Percentiles rank a stretch among this genome's conserved stretches.
phyloP scores from a whole-genome alignment of 2,797 vertebrate species.

The Nannoperca obscura region DNA sequence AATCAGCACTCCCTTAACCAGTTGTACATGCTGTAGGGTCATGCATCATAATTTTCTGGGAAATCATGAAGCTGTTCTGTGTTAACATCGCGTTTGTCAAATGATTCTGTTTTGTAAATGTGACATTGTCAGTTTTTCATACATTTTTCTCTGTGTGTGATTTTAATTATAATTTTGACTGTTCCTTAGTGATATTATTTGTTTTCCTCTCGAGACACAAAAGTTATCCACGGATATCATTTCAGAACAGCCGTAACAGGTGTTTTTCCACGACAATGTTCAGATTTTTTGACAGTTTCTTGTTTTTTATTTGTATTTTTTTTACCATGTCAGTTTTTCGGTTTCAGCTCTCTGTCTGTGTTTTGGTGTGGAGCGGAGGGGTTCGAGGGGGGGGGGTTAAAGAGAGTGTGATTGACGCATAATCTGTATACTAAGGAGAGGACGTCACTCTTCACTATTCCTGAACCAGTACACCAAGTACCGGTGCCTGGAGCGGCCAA shows the following conservation, averaged over 20 bases:
- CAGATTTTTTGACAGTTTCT: too few species aligned
- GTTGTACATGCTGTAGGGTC: slow-evolving; percentile 70
- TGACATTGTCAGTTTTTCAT: slow-evolving; percentile 25
- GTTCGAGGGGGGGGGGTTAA: too few species aligned
- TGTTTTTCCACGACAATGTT: too few species aligned
- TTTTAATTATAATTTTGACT: slow-evolving; percentile 35
- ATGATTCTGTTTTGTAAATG: slow-evolving; percentile 12
- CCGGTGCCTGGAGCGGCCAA: too few species aligned
- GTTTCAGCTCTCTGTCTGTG: too few species aligned
- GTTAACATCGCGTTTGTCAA: background rate
- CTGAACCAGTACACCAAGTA: too few species aligned
- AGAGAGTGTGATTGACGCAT: too few species aligned
- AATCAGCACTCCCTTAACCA: slow-evolving; percentile 42
- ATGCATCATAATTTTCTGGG: slow-evolving; percentile 71
- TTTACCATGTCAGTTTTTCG: too few species aligned
- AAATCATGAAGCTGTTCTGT: background rate
- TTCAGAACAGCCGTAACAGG: slow-evolving; percentile 89
- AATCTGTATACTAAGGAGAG: too few species aligned
- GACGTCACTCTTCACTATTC: too few species aligned
- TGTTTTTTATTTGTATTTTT: too few species aligned
- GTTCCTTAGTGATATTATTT: slow-evolving; percentile 45
- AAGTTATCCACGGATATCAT: slow-evolving; percentile 71
- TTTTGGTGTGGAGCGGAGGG: too few species aligned
- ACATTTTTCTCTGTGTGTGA: slow-evolving; percentile 4
- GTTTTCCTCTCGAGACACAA: slow-evolving; percentile 46